Evolutionary conservation across 2,113 vertebrate species (phyloP).

Genomic region (Lepus americanus): DNA sequence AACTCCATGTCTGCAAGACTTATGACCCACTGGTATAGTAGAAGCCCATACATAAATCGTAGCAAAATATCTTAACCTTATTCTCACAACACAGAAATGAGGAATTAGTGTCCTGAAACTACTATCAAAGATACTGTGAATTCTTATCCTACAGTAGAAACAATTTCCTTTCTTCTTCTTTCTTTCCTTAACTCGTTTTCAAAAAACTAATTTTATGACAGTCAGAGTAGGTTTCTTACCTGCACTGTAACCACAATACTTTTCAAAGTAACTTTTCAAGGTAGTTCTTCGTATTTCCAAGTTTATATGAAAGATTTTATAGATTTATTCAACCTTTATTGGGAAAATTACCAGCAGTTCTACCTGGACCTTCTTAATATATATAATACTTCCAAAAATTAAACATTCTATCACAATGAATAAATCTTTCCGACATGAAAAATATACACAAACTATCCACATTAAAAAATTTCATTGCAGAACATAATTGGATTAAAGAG

Average conservation of each 20-base stretch:
- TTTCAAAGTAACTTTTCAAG: neutral
- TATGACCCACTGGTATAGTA: conserved; percentile 9
- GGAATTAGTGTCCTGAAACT: conserved; percentile 33
- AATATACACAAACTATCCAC: neutral
- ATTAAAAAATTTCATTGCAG: conserved; percentile 40
- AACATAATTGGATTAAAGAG: conserved; percentile 39
- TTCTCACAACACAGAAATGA: conserved; percentile 11
- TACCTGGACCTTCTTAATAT: conserved; percentile 9
- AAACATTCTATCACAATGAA: neutral
- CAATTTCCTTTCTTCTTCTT: neutral
- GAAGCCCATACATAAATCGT: conserved; percentile 48
- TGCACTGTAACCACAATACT: neutral
- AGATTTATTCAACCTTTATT: neutral
- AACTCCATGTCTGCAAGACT: conserved; percentile 49
- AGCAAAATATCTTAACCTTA: neutral
- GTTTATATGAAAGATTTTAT: conserved; percentile 32
- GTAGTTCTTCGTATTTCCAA: conserved; percentile 41
- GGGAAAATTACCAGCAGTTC: neutral
- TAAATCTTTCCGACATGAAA: conserved; percentile 34
- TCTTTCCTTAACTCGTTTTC: neutral
- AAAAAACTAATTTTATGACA: neutral
- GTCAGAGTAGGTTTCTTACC: conserved; percentile 3
- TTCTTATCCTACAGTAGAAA: neutral
- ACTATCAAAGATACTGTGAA: neutral
- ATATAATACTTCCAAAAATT: conserved; percentile 16